A percentile compares a stretch with the other conserved stretches of the same genome.
phyloP scores from a whole-genome alignment of 2,797 vertebrate species.

The Sebastes miniatus region DNA sequence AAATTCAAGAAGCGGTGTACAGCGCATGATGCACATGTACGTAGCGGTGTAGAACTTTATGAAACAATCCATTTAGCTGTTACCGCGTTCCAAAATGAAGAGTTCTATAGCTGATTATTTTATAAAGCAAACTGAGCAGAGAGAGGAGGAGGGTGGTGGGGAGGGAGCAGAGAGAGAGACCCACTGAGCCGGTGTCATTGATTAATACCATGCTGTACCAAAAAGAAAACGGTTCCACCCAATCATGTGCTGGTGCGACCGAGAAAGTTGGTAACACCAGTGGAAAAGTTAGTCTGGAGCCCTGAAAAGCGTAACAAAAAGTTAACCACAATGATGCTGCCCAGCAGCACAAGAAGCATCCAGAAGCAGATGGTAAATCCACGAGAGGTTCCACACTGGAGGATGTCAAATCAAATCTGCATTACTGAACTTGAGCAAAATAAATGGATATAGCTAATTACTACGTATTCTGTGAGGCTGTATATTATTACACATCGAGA shows the following conservation, averaged over 20 bases:
- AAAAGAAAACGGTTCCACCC: rapidly evolving
- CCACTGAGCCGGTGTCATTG: no score
- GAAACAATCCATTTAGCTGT: background rate
- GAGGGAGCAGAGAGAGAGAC: no score
- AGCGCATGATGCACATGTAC: no score
- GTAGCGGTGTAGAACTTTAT: no score
- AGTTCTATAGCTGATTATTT: background rate
- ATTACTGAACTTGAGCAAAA: background rate
- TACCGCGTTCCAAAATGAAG: background rate
- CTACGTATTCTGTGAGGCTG: background rate
- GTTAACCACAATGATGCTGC: background rate
- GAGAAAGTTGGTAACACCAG: no score
- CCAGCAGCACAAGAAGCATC: background rate
- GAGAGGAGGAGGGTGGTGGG: rapidly evolving
- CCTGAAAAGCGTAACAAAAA: no score
- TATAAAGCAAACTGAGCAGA: background rate
- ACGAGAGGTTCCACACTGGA: background rate
- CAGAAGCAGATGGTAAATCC: background rate
- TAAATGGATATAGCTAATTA: background rate
- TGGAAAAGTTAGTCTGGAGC: no score
- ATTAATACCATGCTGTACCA: no score
- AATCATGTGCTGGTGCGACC: no score
- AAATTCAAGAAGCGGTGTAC: no score
- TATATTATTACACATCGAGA: background rate
- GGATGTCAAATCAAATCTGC: background rate